Base-by-base conservation (phyloP, 2,888 invertebrate genomes). In the Dasypogon diadema region DNA sequence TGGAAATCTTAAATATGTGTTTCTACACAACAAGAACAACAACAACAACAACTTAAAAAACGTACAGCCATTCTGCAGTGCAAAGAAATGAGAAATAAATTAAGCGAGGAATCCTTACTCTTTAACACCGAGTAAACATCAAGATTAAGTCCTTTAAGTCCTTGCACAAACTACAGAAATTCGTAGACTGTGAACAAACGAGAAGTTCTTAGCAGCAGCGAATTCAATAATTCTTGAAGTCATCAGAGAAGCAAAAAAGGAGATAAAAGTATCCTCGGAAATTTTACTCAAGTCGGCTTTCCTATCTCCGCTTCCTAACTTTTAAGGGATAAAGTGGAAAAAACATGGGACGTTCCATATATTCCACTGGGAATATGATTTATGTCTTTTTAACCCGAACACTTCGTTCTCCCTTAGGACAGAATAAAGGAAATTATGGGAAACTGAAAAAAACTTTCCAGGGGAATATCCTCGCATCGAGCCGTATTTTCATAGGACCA, bases 311-410 rank as follows among this genome's bases (percentile, higher is more conserved):
- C 18, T 21, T 21, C 51, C 42, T 42, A 42, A 42, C 21, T 51
- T 51, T 51, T 21, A n/a, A 2, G 21, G 46, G 65, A 46, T 22
- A 65, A 48, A 65, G 24, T 46, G 24, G 37, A 65, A 51, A 65
- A 51, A 46, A 46, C 65, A 65, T 65, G 65, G 65, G 46, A 46
- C 37, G 65, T 24, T 65, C 24, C 46, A 22, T 46, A 65, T 65
- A 65, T 24, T 65, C 65, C 46, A 10, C 24, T 24, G 65, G 65
- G 65, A 65, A 48, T 65, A 65, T 65, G 37, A 65, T 65, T 65
- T 65, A 65, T 46, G 65, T 65, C 65, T 37, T 65, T 65, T 65
- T 65, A 65, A 65, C 65, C 65, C 65, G 46, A 65, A 65, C 65
- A 65, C 65, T 65, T 46, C 48, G 24, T 46, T 21, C n/a, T 10